Evolutionary conservation across 2,888 invertebrate genomes (phyloP).

Genomic region (Cataglyphis altisquamis): DNA sequence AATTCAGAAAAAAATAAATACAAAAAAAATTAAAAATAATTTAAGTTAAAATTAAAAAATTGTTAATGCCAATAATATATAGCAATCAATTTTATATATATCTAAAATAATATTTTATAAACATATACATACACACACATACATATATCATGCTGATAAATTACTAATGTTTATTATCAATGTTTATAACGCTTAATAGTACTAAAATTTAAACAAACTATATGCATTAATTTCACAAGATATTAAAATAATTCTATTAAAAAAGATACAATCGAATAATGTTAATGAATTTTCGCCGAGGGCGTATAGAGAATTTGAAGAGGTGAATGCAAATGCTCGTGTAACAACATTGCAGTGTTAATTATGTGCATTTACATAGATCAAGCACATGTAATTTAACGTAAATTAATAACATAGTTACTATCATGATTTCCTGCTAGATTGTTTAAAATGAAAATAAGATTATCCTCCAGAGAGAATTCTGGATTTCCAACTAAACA

Average conservation of each 20-base stretch:
- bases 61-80: neutral
- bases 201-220: neutral
- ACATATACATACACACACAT: neutral
- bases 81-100: neutral
- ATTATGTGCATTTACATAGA: constrained; percentile 53
- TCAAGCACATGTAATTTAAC: constrained; percentile 62
- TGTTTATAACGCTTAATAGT: neutral
- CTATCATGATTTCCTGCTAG: constrained; percentile 40
- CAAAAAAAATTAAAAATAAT: neutral
- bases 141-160: neutral
- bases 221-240: neutral
- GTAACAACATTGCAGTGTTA: constrained; percentile 17
- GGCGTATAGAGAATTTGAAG: constrained; percentile 60
- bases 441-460: constrained; percentile 41
- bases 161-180: neutral
- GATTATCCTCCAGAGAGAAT: neutral
- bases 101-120: neutral
- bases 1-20: constrained; percentile 3
- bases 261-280: neutral
- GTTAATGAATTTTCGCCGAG: constrained; percentile 55
- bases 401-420: constrained; percentile 3
- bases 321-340: constrained; percentile 54
- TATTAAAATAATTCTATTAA: neutral
- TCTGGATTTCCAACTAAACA: constrained; percentile 15
- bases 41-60: neutral